Conservation (phyloP, 2,888 invertebrate genomes). For the Chymomyza fuscimana region DNA sequence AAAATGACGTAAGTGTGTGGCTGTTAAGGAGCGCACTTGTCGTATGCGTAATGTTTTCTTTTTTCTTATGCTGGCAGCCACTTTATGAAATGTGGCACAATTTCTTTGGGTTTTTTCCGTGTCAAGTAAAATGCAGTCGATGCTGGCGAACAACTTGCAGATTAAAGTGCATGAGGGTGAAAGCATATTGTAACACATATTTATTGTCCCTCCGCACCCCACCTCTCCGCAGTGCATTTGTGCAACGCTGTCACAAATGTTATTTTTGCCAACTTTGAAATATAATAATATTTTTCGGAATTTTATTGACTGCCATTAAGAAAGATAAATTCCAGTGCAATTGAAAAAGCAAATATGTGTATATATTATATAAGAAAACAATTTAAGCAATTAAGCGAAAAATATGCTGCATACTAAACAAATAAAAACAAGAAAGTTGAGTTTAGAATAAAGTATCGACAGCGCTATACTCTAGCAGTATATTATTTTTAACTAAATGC, state of each 20-base stretch:
- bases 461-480: background rate
- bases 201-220: background rate
- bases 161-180: background rate
- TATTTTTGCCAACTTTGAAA: background rate
- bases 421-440: too few species aligned
- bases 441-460: background rate
- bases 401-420: background rate
- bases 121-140: background rate
- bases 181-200: background rate
- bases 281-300: background rate
- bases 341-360: background rate
- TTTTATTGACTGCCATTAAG: background rate
- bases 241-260: background rate
- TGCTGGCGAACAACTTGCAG: background rate
- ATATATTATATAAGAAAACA: background rate
- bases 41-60: slow-evolving; percentile 43
- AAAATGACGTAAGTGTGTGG: slow-evolving; percentile 58
- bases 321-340: background rate
- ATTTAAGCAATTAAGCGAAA: background rate
- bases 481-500: too few species aligned
- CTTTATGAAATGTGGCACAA: slow-evolving; percentile 2
- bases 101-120: background rate
- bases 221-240: background rate
- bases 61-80: background rate
- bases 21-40: slow-evolving; percentile 31